Percentiles rank a stretch among this genome's conserved stretches.
phyloP scores from a whole-genome alignment of 2,888 invertebrate species.

The Caenorhabditis zanzibari region DNA sequence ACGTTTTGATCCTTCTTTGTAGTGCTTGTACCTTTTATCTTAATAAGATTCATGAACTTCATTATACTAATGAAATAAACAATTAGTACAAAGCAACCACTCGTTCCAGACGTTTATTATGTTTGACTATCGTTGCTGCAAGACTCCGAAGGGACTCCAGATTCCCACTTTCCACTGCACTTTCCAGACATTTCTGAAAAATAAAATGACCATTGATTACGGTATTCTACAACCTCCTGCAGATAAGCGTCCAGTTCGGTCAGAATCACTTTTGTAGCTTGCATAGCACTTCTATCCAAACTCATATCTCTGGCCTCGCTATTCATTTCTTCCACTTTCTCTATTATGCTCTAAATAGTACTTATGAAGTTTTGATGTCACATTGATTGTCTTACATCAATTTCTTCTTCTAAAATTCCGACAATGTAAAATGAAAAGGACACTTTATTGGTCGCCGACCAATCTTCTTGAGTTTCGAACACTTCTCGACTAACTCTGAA shows the following conservation, averaged over 20 bases:
- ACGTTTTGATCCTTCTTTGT: no score
- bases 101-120: constrained; percentile 62
- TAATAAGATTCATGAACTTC: no score
- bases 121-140: constrained; percentile 61
- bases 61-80: not conserved
- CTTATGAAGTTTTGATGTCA: no score
- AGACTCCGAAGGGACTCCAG: constrained; percentile 67
- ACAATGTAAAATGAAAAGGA: constrained; percentile 69
- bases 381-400: constrained; percentile 66
- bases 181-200: constrained; percentile 68
- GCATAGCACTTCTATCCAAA: constrained; percentile 66
- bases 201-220: not conserved
- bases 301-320: constrained; percentile 66
- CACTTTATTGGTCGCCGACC: constrained; percentile 64
- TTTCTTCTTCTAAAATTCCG: constrained; percentile 68
- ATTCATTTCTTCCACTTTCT: constrained; percentile 67
- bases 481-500: constrained; percentile 61
- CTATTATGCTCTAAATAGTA: constrained; percentile 60
- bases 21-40: no score
- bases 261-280: constrained; percentile 62
- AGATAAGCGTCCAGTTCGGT: constrained; percentile 61
- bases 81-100: constrained; percentile 57
- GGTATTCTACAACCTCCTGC: constrained; percentile 50
- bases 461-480: constrained; percentile 66
- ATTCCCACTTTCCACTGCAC: constrained; percentile 71